Conservation (phyloP, 2,888 invertebrate species). For the Trissolcus brochymenae region DNA sequence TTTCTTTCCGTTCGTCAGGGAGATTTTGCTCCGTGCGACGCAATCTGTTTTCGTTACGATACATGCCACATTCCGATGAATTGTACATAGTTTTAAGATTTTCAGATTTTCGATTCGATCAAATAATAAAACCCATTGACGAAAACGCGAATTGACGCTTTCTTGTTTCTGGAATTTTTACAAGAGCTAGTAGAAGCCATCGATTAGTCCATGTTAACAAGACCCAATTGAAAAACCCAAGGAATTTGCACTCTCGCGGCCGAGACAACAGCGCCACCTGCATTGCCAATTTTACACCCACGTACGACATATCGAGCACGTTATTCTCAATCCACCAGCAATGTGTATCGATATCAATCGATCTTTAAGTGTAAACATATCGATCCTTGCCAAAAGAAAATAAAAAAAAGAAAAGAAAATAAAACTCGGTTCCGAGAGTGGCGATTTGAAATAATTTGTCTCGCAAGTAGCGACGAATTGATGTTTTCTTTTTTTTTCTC, state of each 20-base stretch:
- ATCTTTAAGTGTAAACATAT: slow-evolving; percentile 13
- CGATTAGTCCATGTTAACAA: background rate
- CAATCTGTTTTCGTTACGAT: slow-evolving; percentile 31
- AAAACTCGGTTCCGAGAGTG: slow-evolving; percentile 28
- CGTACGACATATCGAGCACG: slow-evolving; percentile 20
- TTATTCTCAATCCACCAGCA: slow-evolving; percentile 3
- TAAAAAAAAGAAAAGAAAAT: no score
- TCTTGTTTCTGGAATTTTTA: slow-evolving; percentile 8
- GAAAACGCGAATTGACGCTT: slow-evolving; percentile 4
- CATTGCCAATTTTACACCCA: slow-evolving; percentile 36
- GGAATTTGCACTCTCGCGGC: slow-evolving; percentile 39
- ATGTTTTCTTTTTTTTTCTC: slow-evolving; percentile 18
- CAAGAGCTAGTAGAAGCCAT: background rate
- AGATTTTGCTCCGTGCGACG: slow-evolving; percentile 18
- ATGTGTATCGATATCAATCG: background rate
- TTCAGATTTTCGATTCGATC: background rate
- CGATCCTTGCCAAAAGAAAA: slow-evolving; percentile 21
- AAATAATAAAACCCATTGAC: slow-evolving; percentile 1
- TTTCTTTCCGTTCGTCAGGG: slow-evolving; percentile 20
- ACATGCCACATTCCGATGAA: slow-evolving; percentile 8
- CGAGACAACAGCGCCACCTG: slow-evolving; percentile 21
- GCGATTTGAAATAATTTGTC: slow-evolving; percentile 2
- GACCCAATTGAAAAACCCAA: slow-evolving; percentile 14
- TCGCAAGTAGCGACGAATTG: slow-evolving; percentile 15
- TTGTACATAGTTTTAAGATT: slow-evolving; percentile 35